These are phyloP conservation scores for Heliconius eleuchia DNA, from an alignment of 1,140 invertebrate genomes.

Conservation along the genomic window DNA sequence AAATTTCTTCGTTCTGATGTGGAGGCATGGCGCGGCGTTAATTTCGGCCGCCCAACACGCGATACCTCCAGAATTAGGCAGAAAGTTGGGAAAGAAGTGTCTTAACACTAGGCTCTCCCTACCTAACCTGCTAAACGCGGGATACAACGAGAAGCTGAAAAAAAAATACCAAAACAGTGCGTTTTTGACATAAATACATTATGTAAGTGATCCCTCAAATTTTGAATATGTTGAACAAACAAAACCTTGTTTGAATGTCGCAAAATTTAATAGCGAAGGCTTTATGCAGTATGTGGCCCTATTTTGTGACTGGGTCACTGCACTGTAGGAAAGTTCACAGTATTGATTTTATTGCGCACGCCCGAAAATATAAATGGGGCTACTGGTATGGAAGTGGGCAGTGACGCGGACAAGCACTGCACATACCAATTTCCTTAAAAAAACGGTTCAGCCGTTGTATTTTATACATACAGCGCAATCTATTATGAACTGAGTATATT, in stretches of 20 bases:
- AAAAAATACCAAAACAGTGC: neutral
- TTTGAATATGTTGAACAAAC: slow-evolving; percentile 7
- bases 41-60: no score
- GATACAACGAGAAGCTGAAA: no score
- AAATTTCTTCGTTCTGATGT: no score
- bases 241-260: slow-evolving; percentile 15
- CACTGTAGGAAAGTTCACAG: slow-evolving; percentile 76
- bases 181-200: neutral
- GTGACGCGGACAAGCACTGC: slow-evolving; percentile 51
- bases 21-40: no score
- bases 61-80: no score
- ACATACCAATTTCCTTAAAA: slow-evolving; percentile 17
- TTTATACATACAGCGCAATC: no score
- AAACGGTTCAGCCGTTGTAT: neutral
- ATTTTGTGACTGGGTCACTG: slow-evolving; percentile 74
- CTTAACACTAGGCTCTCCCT: no score
- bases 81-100: no score
- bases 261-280: slow-evolving; percentile 48
- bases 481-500: no score
- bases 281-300: slow-evolving; percentile 67
- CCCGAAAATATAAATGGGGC: slow-evolving; percentile 77
- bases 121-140: no score
- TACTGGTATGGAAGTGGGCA: slow-evolving; percentile 52
- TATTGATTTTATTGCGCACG: slow-evolving; percentile 80
- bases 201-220: neutral